A percentile compares a stretch with the other conserved stretches of the same genome.
These are phyloP conservation scores for Apeira syringaria DNA, from an alignment of 2,888 invertebrate species.

Conservation along the genomic window DNA sequence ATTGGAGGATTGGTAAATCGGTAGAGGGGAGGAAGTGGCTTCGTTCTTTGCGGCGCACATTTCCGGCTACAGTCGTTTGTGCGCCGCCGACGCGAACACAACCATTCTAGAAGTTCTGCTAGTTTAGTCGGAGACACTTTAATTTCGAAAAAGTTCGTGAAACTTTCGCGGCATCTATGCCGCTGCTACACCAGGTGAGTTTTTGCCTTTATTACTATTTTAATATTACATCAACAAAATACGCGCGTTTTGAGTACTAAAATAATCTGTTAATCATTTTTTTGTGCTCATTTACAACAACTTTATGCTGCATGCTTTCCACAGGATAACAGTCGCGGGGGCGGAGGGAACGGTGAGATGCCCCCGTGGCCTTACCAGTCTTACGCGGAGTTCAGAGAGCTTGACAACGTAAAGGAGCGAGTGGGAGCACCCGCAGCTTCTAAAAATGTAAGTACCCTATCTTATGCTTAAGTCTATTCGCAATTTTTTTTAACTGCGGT, in stretches of 20 bases:
- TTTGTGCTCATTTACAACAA: no score
- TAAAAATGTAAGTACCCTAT: constrained; percentile 51
- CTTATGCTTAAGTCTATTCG: no score
- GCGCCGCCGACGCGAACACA: constrained; percentile 57
- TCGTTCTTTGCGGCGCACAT: constrained; percentile 53
- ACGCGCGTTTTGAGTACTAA: no score
- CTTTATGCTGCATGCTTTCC: no score
- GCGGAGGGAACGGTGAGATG: constrained; percentile 59
- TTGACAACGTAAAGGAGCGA: constrained; percentile 43
- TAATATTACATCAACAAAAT: no score
- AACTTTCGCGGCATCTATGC: constrained; percentile 63
- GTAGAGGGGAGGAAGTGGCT: constrained; percentile 53
- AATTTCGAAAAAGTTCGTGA: constrained; percentile 46
- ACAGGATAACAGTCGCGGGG: constrained; percentile 59
- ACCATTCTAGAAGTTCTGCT: constrained; percentile 44
- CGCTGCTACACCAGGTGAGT: constrained; percentile 70
- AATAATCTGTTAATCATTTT: no score
- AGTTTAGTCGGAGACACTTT: constrained; percentile 33
- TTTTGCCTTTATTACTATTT: no score
- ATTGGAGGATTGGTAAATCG: constrained; percentile 39
- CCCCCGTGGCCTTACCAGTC: constrained; percentile 44
- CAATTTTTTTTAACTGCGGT: not conserved
- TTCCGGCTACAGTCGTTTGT: constrained; percentile 52
- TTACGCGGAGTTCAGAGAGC: constrained; percentile 56
- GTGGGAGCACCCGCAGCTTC: constrained; percentile 46